Evolutionary conservation across 2,797 vertebrate genomes (phyloP).

Genomic region (Pyrocephalus nanus): DNA sequence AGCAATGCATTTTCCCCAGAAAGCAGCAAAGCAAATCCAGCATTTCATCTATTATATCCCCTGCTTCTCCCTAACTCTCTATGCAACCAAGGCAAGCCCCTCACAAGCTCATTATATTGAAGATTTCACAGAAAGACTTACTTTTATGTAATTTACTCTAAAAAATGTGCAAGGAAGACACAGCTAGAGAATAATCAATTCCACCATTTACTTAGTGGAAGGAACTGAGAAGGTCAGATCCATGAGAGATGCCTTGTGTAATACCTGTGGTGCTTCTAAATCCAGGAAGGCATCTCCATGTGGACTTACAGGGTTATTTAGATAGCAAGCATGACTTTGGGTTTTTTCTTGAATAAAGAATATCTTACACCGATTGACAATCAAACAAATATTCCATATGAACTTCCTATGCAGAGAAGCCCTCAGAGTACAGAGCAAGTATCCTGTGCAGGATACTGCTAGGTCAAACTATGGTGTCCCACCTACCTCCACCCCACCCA

Average conservation of each 20-base stretch:
- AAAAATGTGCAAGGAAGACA: neutral
- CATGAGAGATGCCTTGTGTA: neutral
- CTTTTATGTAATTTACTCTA: neutral
- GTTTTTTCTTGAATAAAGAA: neutral
- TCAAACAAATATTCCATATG: neutral
- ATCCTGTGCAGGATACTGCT: neutral
- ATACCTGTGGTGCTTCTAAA: conserved; percentile 7
- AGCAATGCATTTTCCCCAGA: neutral
- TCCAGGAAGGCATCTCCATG: neutral
- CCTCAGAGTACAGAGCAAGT: neutral
- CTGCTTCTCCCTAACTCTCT: neutral
- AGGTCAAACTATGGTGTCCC: neutral
- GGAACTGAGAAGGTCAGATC: neutral
- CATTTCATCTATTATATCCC: neutral
- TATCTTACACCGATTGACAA: neutral
- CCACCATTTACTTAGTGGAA: neutral
- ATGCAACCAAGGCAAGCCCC: neutral
- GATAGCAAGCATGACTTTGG: neutral
- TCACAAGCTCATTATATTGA: neutral
- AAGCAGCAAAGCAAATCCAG: neutral
- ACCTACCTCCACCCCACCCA: neutral
- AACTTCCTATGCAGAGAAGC: neutral
- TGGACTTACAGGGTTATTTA: neutral
- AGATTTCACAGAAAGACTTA: neutral
- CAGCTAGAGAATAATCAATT: neutral